These are phyloP conservation scores for Lepidostoma basale DNA, from an alignment of 1,140 invertebrate genomes.

Conservation along the genomic window DNA sequence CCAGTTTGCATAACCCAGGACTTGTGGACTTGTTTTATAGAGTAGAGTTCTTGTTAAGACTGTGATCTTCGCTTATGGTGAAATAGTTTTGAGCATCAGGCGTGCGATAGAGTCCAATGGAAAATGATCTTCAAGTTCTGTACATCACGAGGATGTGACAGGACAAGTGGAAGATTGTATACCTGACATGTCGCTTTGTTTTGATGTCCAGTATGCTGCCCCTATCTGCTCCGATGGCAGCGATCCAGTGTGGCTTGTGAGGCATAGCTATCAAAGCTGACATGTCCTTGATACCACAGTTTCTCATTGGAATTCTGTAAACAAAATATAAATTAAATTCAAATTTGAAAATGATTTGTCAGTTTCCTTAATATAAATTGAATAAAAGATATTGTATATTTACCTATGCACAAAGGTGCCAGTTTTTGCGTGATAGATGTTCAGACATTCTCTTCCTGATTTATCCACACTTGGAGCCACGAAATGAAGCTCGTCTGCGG, in stretches of 20 bases:
- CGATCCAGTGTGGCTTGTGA: conserved; percentile 82
- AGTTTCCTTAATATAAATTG: not conserved
- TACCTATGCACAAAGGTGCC: conserved; percentile 79
- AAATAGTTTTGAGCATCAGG: no score
- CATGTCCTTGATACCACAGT: conserved; percentile 60
- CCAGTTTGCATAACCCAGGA: no score
- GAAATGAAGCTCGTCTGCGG: conserved; percentile 79
- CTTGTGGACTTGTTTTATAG: no score
- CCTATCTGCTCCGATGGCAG: conserved; percentile 88
- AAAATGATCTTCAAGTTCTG: no score
- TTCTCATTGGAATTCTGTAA: conserved; percentile 58
- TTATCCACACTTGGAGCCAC: conserved; percentile 83
- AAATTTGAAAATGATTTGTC: not conserved
- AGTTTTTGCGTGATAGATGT: conserved; percentile 83
- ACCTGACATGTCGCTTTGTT: conserved; percentile 77
- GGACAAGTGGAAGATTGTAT: no score
- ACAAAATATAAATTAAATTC: conserved; percentile 5
- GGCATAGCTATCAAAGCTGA: conserved; percentile 75
- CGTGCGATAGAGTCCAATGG: no score
- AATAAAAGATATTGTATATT: not conserved
- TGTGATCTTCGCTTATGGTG: no score
- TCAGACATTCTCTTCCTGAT: conserved; percentile 79
- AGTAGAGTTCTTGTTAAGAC: no score
- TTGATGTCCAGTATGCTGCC: conserved; percentile 85
- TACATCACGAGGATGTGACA: no score